Evolutionary conservation across 2,113 vertebrate species (phyloP), one percentile per base, ranked within the genome.

Genomic region (Mormyrus lacerda): DNA sequence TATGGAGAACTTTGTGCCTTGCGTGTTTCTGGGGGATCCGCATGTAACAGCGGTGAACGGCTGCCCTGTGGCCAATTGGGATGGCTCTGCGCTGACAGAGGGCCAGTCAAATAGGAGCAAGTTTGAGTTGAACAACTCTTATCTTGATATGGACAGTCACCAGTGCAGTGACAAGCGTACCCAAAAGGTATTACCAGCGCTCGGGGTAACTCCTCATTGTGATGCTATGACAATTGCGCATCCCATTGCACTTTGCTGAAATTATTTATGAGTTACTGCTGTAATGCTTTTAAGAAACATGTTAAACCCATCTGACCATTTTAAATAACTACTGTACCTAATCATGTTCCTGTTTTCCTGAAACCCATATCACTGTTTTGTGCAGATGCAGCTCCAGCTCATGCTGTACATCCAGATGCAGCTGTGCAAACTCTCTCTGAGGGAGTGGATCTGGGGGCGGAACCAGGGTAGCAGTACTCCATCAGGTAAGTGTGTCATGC

Each of bases 361-460:
- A 69, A 13, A 31, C n/a, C n/a, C 51, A n/a, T 44, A 4, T 50
- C 21, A 3, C 82, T 90, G 91, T 89, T 39, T 83, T 93, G 61
- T 39, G 31, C 92, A 99, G 98, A 96, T 95, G 35, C 96, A 97
- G 87, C 98, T 97, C 94, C 95, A 94, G 91, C 94, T 99, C 90
- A 97, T 99, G 98, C 96, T 99, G 90, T 97, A 98, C 90, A 99
- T 99, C 88, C 98, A 99, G 92, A 99, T 99, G 98, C 98, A 99
- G 89, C 93, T 99, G 47, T 99, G 98, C 92, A 97, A 98, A 91
- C 96, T 93, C 44, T 99, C 98, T 0, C 90, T 99, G 90, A 98
- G 97, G 94, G 98, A 99, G 88, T 99, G 98, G 98, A 97, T 99
- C 92, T 91, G 91, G 35, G 96, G 97, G 89, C 96, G 97, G 89